Conservation (phyloP, 2,113 vertebrate genomes). For the Chaetops frenatus region DNA sequence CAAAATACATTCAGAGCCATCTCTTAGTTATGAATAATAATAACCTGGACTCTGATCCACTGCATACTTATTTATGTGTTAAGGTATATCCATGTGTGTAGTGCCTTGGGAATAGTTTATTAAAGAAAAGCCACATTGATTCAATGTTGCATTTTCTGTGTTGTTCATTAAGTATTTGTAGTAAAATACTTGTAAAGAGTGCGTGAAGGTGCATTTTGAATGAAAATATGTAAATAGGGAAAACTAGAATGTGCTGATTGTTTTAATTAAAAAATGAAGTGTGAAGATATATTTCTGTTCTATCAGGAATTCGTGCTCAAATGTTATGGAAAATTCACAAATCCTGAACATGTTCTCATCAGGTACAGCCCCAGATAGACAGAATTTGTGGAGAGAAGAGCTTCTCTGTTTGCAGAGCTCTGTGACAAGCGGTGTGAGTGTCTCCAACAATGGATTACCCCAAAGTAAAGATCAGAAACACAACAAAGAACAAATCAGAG, state of each 20-base stretch:
- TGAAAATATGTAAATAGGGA: not conserved
- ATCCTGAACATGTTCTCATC: not conserved
- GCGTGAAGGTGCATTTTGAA: not conserved
- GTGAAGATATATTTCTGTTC: not conserved
- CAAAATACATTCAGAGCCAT: not conserved
- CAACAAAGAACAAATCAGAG: not conserved
- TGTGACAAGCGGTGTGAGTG: not conserved
- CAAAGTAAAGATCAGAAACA: not conserved
- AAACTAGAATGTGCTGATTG: not conserved
- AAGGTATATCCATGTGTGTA: not conserved
- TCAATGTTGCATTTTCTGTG: not conserved
- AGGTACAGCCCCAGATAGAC: accelerated
- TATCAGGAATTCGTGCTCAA: not conserved
- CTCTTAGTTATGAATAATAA: not conserved
- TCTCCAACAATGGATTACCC: not conserved
- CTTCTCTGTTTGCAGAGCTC: not conserved
- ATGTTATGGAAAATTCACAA: not conserved
- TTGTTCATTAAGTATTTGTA: not conserved
- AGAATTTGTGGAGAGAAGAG: not conserved
- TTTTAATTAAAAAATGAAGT: not conserved
- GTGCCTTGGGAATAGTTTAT: not conserved
- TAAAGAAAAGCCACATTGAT: not conserved
- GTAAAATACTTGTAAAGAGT: not conserved
- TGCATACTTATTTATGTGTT: not conserved
- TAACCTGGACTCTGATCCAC: not conserved